Conservation (phyloP, 2,888 invertebrate genomes). For the Conomelus anceps region DNA sequence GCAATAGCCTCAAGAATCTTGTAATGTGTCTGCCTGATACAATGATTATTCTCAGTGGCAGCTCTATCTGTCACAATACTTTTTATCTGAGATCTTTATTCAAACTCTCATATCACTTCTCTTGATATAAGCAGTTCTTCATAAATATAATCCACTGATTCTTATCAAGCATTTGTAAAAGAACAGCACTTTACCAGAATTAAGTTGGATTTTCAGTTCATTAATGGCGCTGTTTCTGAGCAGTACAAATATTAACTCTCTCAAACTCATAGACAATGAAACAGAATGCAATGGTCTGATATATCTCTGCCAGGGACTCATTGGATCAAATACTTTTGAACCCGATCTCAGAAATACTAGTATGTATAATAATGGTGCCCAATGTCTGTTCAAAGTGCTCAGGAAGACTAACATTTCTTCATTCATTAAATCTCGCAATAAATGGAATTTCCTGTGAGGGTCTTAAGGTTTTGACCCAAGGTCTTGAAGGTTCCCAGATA, state of each 20-base stretch:
- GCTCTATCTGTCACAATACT: background rate
- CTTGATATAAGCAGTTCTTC: background rate
- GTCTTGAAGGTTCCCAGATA: background rate
- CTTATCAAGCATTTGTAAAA: background rate
- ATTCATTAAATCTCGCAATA: background rate
- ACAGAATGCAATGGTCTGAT: background rate
- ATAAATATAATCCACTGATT: background rate
- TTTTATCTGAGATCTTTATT: background rate
- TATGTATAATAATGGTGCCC: background rate
- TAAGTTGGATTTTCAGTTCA: background rate
- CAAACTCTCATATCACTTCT: background rate
- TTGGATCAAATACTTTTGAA: background rate
- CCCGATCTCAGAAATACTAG: background rate
- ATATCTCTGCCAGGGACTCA: background rate
- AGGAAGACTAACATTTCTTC: background rate
- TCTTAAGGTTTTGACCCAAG: background rate
- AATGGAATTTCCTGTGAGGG: background rate
- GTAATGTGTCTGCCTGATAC: background rate
- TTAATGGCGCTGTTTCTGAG: background rate
- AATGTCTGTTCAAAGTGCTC: background rate
- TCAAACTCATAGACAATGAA: background rate
- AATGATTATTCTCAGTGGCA: background rate
- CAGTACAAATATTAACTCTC: background rate
- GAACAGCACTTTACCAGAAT: background rate
- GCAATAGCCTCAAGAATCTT: no score